These are phyloP conservation scores for Sinodicranocentrus sp. DNA, from an alignment of 2,888 invertebrate species.

Conservation along the genomic window DNA sequence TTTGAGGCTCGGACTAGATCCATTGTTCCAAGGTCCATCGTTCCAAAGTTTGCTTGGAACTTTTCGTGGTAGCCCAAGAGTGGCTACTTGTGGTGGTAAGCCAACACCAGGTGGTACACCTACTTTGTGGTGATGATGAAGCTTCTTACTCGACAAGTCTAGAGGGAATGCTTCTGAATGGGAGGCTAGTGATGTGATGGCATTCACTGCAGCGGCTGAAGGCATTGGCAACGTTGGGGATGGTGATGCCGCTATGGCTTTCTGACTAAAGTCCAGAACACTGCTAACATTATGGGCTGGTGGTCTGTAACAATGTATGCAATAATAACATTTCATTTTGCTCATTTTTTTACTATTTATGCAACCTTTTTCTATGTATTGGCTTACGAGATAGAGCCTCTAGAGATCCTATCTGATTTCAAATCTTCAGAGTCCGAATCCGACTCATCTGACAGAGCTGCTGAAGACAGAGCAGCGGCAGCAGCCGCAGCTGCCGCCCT, in stretches of 20 bases:
- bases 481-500: conserved; percentile 79
- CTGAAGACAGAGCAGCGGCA: conserved; percentile 83
- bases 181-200: conserved; percentile 38
- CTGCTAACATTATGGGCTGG: conserved; percentile 71
- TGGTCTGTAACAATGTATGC: conserved; percentile 53
- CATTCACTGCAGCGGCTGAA: conserved; percentile 57
- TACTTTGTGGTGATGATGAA: conserved; percentile 48
- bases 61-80: conserved; percentile 57
- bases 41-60: conserved; percentile 59
- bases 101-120: conserved; percentile 14
- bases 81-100: conserved; percentile 52
- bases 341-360: neutral
- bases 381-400: conserved; percentile 64
- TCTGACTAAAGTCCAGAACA: conserved; percentile 75
- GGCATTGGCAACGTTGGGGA: conserved; percentile 48
- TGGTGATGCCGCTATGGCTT: conserved; percentile 47
- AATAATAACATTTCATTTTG: conserved; percentile 3
- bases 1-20: conserved; percentile 65
- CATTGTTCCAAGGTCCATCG: conserved; percentile 64
- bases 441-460: conserved; percentile 85
- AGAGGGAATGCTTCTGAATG: conserved; percentile 58
- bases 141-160: conserved; percentile 63
- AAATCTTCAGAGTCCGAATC: conserved; percentile 85
- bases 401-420: conserved; percentile 64
- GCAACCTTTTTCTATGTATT: too few species aligned